Conservation (phyloP, 2,113 vertebrate species). For the Probosciger aterrimus region DNA sequence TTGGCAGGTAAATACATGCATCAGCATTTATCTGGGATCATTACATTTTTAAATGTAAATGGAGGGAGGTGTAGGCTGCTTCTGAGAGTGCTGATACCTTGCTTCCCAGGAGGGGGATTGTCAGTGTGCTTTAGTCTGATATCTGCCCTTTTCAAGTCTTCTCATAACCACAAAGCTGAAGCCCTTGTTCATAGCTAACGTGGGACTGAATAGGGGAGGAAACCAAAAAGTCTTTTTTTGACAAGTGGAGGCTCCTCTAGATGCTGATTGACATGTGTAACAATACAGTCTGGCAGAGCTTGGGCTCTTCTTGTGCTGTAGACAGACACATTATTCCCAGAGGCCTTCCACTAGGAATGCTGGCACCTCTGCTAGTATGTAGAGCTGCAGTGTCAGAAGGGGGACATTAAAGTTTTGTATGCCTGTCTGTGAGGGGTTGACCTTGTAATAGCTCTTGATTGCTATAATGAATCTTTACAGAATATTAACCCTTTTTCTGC, state of each 20-base stretch:
- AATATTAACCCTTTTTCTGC: neutral
- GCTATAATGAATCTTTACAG: neutral
- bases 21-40: neutral
- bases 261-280: neutral
- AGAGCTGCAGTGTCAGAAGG: neutral
- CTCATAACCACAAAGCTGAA: neutral
- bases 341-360: neutral
- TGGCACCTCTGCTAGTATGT: neutral
- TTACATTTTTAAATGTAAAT: neutral
- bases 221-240: neutral
- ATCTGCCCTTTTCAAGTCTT: neutral
- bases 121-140: neutral
- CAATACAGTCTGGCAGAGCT: neutral
- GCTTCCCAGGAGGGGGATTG: neutral
- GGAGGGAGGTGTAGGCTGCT: neutral
- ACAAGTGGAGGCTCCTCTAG: neutral
- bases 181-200: neutral
- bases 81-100: neutral
- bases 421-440: neutral
- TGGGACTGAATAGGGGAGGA: neutral
- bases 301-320: neutral
- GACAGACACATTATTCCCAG: neutral
- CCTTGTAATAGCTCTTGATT: neutral
- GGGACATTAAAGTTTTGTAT: neutral
- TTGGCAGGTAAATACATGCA: conserved; percentile 56